Base-by-base conservation (phyloP, 2,888 invertebrate species). In the Drosophila anomelani region DNA sequence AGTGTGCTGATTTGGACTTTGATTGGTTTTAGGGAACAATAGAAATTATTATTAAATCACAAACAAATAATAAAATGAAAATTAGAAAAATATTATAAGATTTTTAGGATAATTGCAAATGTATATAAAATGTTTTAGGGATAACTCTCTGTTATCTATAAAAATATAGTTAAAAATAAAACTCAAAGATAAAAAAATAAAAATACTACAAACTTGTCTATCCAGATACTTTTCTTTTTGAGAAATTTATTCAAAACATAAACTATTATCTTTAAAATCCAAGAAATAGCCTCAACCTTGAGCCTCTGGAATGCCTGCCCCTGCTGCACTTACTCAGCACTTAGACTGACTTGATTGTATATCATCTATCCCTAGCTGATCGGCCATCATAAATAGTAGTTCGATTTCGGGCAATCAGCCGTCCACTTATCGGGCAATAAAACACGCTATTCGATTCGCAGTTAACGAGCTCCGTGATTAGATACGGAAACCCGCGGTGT, bases 311-410 rank as follows among this genome's bases (percentile, higher is more conserved):
- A 51, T 51, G 17, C 39, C 10, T 9, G 3, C 26, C 43, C 15
- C 49, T 41, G 26, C 36, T 47, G 46, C 47, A 41, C n/a, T 68
- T 66, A 58, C 23, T 66, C 49, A 59, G 58, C 74, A 67, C 23
- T 29, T 51, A 46, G 34, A 23, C 51, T 17, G 41, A 58, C 34
- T 34, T 34, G 8, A 13, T 66, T 41, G 36, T 49, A 68, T 36
- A 67, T 32, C 68, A 57, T 32, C 44, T 23, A 23, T 44, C 41
- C 41, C 15, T 12, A 12, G 62, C 51, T 67, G 64, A 63, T 63
- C 63, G 66, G 9, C 20, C 34, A 74, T 74, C 67, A 38, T 46
- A 74, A 68, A 68, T 74, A 57, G 56, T 74, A 59, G 49, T 56
- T 46, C 44, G 38, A 74, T 68, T 74, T 56, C 10, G 34, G 39